A percentile compares a stretch with the other conserved stretches of the same genome.
Evolutionary conservation across 2,113 vertebrate species (phyloP).

Genomic region (Pseudorasbora parva): DNA sequence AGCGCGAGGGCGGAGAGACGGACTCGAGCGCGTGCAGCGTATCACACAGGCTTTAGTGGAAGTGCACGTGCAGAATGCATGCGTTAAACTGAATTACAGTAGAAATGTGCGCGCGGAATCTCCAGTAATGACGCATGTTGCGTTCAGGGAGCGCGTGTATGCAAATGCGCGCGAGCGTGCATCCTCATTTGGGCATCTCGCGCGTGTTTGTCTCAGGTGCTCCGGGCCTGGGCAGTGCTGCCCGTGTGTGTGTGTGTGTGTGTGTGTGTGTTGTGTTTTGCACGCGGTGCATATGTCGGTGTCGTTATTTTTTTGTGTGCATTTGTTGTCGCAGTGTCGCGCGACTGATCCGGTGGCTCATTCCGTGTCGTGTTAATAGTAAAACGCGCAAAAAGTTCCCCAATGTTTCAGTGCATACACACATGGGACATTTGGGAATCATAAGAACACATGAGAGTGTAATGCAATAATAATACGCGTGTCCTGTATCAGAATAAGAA

Average conservation of each 20-base stretch:
- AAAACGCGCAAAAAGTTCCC: background rate
- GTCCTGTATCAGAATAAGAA: background rate
- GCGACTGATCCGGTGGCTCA: conserved; percentile 62
- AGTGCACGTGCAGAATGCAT: background rate
- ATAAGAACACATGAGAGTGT: background rate
- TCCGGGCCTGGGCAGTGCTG: background rate
- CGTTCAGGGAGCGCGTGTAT: background rate
- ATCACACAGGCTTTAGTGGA: too few relatives aligned
- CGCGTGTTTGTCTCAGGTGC: background rate
- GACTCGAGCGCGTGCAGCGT: background rate
- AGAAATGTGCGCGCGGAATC: background rate
- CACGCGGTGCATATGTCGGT: background rate
- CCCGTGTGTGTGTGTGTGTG: background rate
- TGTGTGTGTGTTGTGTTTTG: background rate
- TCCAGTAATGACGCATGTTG: background rate
- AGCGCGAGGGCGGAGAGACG: conserved; percentile 41
- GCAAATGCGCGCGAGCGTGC: background rate
- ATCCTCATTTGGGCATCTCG: background rate
- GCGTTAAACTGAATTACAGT: background rate
- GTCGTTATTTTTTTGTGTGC: conserved; percentile 1
- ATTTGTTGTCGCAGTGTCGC: conserved; percentile 37
- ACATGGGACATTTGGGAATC: background rate
- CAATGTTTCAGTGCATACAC: background rate
- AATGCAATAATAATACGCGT: background rate
- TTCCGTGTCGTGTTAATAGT: background rate